Evolutionary conservation across 2,888 invertebrate species (phyloP).

Genomic region (Drosophila yooni): DNA sequence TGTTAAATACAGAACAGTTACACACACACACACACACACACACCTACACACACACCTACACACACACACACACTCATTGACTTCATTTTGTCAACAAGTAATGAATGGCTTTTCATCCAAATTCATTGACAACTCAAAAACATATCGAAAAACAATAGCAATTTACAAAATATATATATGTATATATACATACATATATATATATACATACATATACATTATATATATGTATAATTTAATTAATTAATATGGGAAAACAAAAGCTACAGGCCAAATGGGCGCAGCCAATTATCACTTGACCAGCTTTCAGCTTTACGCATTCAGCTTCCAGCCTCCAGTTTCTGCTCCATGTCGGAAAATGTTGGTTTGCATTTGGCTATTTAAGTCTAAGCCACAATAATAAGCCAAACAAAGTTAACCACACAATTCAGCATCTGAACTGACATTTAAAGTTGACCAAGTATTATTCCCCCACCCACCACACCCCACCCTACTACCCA

Average conservation of each 20-base stretch:
- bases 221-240: constrained; percentile 38
- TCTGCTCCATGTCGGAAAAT: constrained; percentile 44
- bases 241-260: constrained; percentile 34
- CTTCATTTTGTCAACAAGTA: background rate
- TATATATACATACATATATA: background rate
- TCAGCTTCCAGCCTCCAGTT: background rate
- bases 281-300: constrained; percentile 60
- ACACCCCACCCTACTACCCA: no score
- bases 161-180: no score
- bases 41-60: background rate
- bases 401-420: background rate
- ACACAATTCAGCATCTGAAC: background rate
- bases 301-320: constrained; percentile 14
- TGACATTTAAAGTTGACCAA: background rate
- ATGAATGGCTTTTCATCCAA: constrained; percentile 13
- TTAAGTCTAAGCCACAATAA: background rate
- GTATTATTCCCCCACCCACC: background rate
- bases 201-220: no score
- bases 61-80: background rate
- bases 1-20: constrained; percentile 42
- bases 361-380: constrained; percentile 36
- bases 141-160: constrained; percentile 2
- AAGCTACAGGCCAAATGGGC: constrained; percentile 4
- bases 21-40: constrained; percentile 12
- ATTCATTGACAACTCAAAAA: constrained; percentile 2